A percentile compares a stretch with the other conserved stretches of the same genome.
Conservation (phyloP, 2,797 vertebrate genomes). For the Lagocephalus sceleratus region DNA sequence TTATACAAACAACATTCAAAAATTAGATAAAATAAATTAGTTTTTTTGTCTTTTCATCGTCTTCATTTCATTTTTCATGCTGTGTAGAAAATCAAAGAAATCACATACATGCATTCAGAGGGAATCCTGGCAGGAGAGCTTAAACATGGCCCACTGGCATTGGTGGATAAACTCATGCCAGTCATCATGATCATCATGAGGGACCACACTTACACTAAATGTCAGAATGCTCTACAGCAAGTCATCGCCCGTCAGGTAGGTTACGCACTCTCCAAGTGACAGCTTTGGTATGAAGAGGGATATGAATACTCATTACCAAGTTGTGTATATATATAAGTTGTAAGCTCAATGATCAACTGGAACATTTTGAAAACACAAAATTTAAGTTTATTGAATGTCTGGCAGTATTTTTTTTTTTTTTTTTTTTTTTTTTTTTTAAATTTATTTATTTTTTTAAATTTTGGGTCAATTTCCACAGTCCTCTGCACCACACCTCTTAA, state of each 20-base stretch:
- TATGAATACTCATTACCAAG: too few relatives aligned
- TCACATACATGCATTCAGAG: slow-evolving; percentile 99
- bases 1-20: background rate
- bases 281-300: too few relatives aligned
- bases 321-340: too few relatives aligned
- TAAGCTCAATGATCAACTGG: too few relatives aligned
- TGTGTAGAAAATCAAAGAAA: slow-evolving; percentile 96
- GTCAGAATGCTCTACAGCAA: slow-evolving; percentile 97
- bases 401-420: too few relatives aligned
- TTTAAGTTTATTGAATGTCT: too few relatives aligned
- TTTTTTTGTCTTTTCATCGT: background rate
- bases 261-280: background rate
- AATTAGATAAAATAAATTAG: background rate
- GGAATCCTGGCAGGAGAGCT: slow-evolving; percentile 96
- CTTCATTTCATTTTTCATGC: background rate
- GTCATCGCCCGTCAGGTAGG: slow-evolving; percentile 91
- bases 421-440: background rate
- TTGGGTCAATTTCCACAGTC: slow-evolving; percentile 25
- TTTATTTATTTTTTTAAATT: background rate
- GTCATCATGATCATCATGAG: slow-evolving; percentile 99
- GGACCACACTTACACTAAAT: slow-evolving; percentile 92
- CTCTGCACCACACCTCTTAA: slow-evolving; percentile 23
- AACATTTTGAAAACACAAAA: too few relatives aligned
- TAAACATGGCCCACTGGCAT: slow-evolving; percentile 92
- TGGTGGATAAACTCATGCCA: slow-evolving; percentile 97